Evolutionary conservation across 2,113 vertebrate genomes (phyloP), one percentile per base, ranked within the genome.

Genomic region (Falcunculus frontatus): DNA sequence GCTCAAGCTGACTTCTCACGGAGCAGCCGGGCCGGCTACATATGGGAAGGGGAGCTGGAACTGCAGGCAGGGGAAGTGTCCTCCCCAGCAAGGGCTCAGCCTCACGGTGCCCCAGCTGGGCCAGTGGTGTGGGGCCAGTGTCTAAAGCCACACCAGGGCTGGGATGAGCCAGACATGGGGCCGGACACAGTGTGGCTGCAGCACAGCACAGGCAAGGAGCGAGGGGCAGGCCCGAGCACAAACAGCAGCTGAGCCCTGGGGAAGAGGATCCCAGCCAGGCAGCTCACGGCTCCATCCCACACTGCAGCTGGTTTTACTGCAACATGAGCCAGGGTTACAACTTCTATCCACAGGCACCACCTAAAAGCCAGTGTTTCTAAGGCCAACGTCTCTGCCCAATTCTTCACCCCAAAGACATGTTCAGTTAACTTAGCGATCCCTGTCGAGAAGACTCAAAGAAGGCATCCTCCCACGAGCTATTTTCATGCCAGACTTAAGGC

Each of bases 381-480:
- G 37, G 46, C 50, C 3, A 19, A n/a, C 4, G 1, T 32, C 18
- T 35, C 39, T 77, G 64, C 12, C 33, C 22, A 18, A 3, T 49
- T 80, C 81, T 92, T 33, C 22, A 41, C 25, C 30, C 23, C 1
- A 2, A 49, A 86, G 37, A 62, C 0, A 56, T 27, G 35, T 30
- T 63, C 60, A 33, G 39, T 67, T 26, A 29, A 41, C 4, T 35
- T 18, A 49, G 59, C 0, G 1, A 70, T 35, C 15, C 41, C 44
- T 15, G 12, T 6, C 5, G 6, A 50, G 20, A 59, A 62, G 56
- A 20, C 39, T 73, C 37, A 27, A 37, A 67, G 25, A 60, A 52
- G 42, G 22, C 15, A 1, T 17, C 10, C 16, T 12, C 12, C 5
- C 0, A 0, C 3, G 13, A 39, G 47, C 32, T 9, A 13, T n/a